Base-by-base conservation (phyloP, 2,888 invertebrate genomes). In the Crocallis elinguaria region DNA sequence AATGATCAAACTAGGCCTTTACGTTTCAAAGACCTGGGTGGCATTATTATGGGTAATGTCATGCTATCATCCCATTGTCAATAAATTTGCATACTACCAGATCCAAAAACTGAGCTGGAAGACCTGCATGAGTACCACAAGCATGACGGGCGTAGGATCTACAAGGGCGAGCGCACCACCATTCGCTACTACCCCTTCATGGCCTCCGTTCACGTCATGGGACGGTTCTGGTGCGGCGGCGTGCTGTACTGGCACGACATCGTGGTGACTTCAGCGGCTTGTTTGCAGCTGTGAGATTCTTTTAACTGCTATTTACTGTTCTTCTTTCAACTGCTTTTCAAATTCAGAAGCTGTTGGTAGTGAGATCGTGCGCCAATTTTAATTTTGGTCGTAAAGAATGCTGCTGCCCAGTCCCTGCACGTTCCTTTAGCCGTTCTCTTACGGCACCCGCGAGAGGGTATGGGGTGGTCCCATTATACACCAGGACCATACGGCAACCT, bases 201-300 rank as follows among this genome's bases (percentile, higher is more conserved):
- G 85, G 86, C 71, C 0, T 87, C 90, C 0, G 64, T 90, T 0
- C 88, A 89, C 38, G 71, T 90, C 1, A 82, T 88, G 84, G 86
- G 86, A 0, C 63, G 84, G 17, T 90, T 90, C 64, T 90, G 89
- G 89, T 90, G 90, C 49, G 89, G 89, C 0, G 90, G 88, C 0
- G 72, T 68, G 1, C 58, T 90, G 2, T 83, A 86, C 49, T 83
- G 77, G 76, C 65, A 73, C 0, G 90, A 90, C 35, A 48, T 90
- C 16, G 75, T 84, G 7, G 53, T 90, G 1, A 90, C 90, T 0
- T 86, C 89, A 0, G 89, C 89, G 0, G 77, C 90, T 3, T 90
- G 90, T 51, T 64, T 90, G 56, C 90, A 90, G 58, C 52, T 90
- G 90, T 89, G 50, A 78, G 86, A 73, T 16, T 3, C n/a, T n/a